phyloP scores from a whole-genome alignment of 2,888 invertebrate species.

The Endotricha flammealis region DNA sequence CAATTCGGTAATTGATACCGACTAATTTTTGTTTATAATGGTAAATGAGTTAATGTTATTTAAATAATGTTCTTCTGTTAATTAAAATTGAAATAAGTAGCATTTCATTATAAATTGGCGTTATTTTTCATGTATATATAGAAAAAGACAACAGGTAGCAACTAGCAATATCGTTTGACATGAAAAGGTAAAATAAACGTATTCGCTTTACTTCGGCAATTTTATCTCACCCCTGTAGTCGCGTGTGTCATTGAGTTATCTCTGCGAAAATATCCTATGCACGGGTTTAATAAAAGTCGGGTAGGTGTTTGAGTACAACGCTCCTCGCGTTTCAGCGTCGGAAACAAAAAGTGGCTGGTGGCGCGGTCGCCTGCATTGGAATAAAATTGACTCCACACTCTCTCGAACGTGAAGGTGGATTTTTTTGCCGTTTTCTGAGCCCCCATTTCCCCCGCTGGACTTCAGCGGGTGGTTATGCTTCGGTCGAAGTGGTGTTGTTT shows the following conservation, averaged over 20 bases:
- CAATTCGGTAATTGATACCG: too few relatives aligned
- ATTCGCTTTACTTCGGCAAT: not conserved
- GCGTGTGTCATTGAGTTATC: slow-evolving; percentile 15
- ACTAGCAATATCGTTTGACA: too few relatives aligned
- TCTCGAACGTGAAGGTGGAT: slow-evolving; percentile 74
- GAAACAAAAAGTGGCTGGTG: slow-evolving; percentile 75
- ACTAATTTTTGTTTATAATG: too few relatives aligned
- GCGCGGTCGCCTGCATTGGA: slow-evolving; percentile 77
- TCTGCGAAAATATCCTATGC: slow-evolving; percentile 17
- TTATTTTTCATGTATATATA: too few relatives aligned
- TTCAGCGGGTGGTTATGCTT: slow-evolving; percentile 78
- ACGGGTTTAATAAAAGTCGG: slow-evolving; percentile 67
- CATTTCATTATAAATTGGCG: too few relatives aligned
- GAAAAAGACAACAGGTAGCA: too few relatives aligned
- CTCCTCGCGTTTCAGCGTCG: slow-evolving; percentile 73
- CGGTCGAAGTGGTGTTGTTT: slow-evolving; percentile 75
- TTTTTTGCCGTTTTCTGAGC: slow-evolving; percentile 65
- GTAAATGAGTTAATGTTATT: too few relatives aligned
- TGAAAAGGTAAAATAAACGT: too few relatives aligned
- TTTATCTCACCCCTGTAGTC: too few relatives aligned
- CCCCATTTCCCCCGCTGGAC: slow-evolving; percentile 53
- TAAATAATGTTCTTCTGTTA: too few relatives aligned
- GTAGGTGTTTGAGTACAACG: slow-evolving; percentile 74
- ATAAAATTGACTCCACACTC: slow-evolving; percentile 79
- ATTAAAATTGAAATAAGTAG: too few relatives aligned